Evolutionary conservation across 2,113 vertebrate genomes (phyloP), one percentile per base, ranked within the genome.

Genomic region (Polypterus bichir): DNA sequence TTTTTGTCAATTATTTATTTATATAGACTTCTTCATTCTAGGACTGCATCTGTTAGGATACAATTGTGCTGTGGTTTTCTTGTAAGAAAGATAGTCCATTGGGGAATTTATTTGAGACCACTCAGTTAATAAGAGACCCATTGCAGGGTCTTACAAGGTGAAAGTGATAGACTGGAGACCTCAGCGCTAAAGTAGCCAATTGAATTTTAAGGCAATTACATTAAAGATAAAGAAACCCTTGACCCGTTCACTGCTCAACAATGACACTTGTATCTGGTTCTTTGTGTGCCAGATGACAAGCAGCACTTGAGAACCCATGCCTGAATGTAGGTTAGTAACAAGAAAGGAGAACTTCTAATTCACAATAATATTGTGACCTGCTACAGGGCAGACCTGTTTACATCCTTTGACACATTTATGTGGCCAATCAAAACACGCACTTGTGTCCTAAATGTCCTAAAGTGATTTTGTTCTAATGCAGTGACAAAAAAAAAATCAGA

Each of bases 101-200:
- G 52, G 62, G 57, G 66, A 66, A 27, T 56, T 45, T 60, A 11
- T 47, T 44, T 46, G 51, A 11, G 59, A 49, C 51, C 62, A 61
- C 47, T 47, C 53, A 57, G 62, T 56, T 60, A 52, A 49, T 62
- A 55, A 2, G 49, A 48, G 49, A 56, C 65, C 54, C 62, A 62
- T 49, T 61, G 49, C 49, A 46, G 45, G 52, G 54, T 58, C 60
- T 66, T 65, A 74, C 69, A 77, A 77, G 71, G 73, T 77, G 71
- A 79, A 75, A 69, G 66, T 68, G 66, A 52, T 62, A 69, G 66
- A 56, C 67, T 69, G 69, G 62, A 69, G 66, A 69, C 66, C 66
- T 73, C 66, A 65, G 65, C 51, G 58, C 46, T 9, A 59, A 66
- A 57, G 59, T 64, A 61, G 64, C 65, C 71, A 71, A 70, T 72